Evolutionary conservation across 2,888 invertebrate species (phyloP), one percentile per base, ranked within the genome.

Genomic region (Ferdinandea cuprea): DNA sequence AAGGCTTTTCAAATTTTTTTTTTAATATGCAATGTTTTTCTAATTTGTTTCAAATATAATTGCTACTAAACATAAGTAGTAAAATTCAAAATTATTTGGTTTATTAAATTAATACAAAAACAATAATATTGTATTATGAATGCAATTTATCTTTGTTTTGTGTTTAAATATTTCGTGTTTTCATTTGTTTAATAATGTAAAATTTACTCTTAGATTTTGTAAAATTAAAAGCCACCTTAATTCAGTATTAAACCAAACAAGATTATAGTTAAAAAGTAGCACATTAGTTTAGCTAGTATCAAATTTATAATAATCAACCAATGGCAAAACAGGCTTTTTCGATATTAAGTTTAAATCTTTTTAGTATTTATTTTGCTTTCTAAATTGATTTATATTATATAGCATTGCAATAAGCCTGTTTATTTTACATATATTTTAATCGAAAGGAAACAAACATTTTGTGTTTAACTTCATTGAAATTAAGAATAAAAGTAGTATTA

Each of bases 381-480:
- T 50, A 25, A 28, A 48, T 37, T n/a, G 44, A 19, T 19, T 48
- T 37, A 15, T 35, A 7, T 1, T n/a, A n/a, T n/a, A 11, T 2
- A 3, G n/a, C 40, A 13, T n/a, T 48, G 17, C 17, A 6, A 25
- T n/a, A 50, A 42, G 59, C 15, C 40, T 69, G 56, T 37, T 28
- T 15, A 25, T 28, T 48, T 48, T 32, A 40, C 7, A 19, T 28
- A 7, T 9, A 32, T 44, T n/a, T 48, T 25, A 21, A 9, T 32
- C 9, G n/a, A n/a, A 17, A 35, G 37, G 28, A 63, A 17, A 63
- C 6, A 32, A 15, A 32, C 15, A 35, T 35, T 42, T 61, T 72
- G 54, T 72, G 66, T 65, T 65, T 50, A 78, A 56, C 25, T 50
- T 30, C 42, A 71, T 50, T 65, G 19, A 58, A 65, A 42, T 66